These are phyloP conservation scores for Cebidichthys violaceus DNA, from an alignment of 2,113 vertebrate genomes.

Conservation along the genomic window DNA sequence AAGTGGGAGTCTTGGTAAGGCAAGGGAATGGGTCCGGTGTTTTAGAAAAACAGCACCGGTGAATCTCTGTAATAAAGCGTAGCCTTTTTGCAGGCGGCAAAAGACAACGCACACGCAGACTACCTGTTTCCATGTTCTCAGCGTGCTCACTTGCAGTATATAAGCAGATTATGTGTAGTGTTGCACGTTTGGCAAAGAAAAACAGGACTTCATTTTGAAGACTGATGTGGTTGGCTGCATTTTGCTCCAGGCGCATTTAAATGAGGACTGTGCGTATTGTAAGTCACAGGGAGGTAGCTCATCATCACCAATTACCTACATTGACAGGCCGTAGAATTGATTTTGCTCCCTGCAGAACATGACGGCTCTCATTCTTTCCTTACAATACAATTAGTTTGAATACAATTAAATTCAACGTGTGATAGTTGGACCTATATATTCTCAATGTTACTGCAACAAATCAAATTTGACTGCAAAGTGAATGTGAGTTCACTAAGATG, in stretches of 20 bases:
- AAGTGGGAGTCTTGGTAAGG: slow-evolving; percentile 14
- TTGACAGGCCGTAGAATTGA: slow-evolving; percentile 23
- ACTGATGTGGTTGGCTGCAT: slow-evolving; percentile 14
- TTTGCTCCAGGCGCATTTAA: slow-evolving; percentile 26
- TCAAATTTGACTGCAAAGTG: slow-evolving; percentile 25
- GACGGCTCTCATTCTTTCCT: slow-evolving; percentile 28
- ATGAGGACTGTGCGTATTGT: slow-evolving; percentile 1
- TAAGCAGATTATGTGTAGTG: slow-evolving; percentile 4
- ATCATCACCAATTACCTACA: slow-evolving; percentile 36
- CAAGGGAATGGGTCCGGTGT: slow-evolving; percentile 20
- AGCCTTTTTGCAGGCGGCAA: slow-evolving; percentile 3
- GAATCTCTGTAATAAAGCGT: slow-evolving; percentile 26
- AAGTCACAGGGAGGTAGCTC: slow-evolving; percentile 34
- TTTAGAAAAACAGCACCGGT: slow-evolving; percentile 28
- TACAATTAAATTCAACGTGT: slow-evolving; percentile 17
- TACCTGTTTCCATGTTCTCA: slow-evolving; percentile 5
- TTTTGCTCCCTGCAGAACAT: slow-evolving; percentile 15
- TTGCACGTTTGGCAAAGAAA: slow-evolving; percentile 1
- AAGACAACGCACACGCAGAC: background rate
- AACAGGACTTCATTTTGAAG: background rate
- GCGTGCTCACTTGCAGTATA: slow-evolving; percentile 7
- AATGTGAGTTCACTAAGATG: slow-evolving; percentile 21
- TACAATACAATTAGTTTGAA: slow-evolving; percentile 40
- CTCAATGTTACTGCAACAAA: slow-evolving; percentile 5
- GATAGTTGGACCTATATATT: slow-evolving; percentile 20